A percentile compares a stretch with the other conserved stretches of the same genome.
These are phyloP conservation scores for Caranx ignobilis DNA, from an alignment of 2,113 vertebrate species.

Conservation along the genomic window DNA sequence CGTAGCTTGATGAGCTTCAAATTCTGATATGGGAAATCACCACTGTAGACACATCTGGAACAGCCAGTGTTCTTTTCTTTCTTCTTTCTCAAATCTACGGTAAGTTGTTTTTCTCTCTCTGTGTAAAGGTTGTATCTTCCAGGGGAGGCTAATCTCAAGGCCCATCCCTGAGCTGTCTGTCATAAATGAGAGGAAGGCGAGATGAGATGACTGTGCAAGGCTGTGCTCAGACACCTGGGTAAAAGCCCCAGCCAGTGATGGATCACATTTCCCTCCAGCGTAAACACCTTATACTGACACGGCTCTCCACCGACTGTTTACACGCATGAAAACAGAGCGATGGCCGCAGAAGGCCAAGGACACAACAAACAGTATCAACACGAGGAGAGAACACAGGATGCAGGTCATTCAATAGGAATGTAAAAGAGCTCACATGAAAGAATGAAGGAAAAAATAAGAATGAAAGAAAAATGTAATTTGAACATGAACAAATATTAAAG, in stretches of 20 bases:
- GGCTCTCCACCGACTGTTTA: constrained; percentile 60
- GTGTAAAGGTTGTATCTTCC: constrained; percentile 32
- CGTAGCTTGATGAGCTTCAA: constrained; percentile 16
- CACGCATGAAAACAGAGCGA: constrained; percentile 58
- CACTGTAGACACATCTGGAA: background rate
- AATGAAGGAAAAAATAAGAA: too few relatives aligned
- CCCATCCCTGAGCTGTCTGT: constrained; percentile 49
- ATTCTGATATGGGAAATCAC: constrained; percentile 12
- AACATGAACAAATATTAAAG: background rate
- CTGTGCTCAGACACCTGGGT: constrained; percentile 65
- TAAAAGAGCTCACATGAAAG: too few relatives aligned
- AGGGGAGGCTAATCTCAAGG: constrained; percentile 43
- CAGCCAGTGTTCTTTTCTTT: background rate
- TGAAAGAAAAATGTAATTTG: too few relatives aligned
- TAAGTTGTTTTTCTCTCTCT: background rate
- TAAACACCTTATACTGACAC: constrained; percentile 62
- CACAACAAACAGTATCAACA: constrained; percentile 34
- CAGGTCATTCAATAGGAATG: background rate
- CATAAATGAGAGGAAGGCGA: constrained; percentile 47
- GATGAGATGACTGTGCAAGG: constrained; percentile 64
- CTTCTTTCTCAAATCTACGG: constrained; percentile 1
- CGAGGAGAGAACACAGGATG: background rate
- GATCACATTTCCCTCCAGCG: constrained; percentile 69
- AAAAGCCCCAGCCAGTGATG: constrained; percentile 64
- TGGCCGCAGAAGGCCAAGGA: constrained; percentile 31